phyloP scores from a whole-genome alignment of 2,888 invertebrate genomes.

The Xestoiulus laeticollis region DNA sequence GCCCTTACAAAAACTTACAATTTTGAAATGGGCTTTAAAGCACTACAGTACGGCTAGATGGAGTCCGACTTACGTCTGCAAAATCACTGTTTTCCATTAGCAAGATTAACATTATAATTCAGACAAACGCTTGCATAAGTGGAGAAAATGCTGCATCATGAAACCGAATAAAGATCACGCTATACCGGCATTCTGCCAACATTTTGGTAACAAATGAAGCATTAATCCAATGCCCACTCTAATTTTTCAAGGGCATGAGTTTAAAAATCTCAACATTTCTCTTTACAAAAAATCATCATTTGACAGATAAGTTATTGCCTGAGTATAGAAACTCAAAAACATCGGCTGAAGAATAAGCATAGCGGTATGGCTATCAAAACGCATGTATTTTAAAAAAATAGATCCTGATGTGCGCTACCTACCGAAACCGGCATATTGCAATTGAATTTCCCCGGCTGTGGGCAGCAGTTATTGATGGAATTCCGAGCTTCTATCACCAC shows the following conservation, averaged over 20 bases:
- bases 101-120: not conserved
- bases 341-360: not conserved
- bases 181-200: not conserved
- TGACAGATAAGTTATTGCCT: not conserved
- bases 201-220: not conserved
- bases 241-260: not conserved
- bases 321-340: not conserved
- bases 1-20: not conserved
- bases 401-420: not conserved
- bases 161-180: not conserved
- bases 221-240: not conserved
- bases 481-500: not conserved
- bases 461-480: not conserved
- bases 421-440: not conserved
- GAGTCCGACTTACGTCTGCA: not conserved
- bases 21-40: not conserved
- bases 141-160: not conserved
- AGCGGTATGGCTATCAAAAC: not conserved
- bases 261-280: not conserved
- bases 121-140: not conserved
- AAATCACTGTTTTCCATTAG: constrained; percentile 9
- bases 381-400: not conserved
- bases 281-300: not conserved
- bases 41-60: not conserved
- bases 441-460: not conserved